These are phyloP conservation scores for Brenthis ino DNA, from an alignment of 2,888 invertebrate species.

Conservation along the genomic window DNA sequence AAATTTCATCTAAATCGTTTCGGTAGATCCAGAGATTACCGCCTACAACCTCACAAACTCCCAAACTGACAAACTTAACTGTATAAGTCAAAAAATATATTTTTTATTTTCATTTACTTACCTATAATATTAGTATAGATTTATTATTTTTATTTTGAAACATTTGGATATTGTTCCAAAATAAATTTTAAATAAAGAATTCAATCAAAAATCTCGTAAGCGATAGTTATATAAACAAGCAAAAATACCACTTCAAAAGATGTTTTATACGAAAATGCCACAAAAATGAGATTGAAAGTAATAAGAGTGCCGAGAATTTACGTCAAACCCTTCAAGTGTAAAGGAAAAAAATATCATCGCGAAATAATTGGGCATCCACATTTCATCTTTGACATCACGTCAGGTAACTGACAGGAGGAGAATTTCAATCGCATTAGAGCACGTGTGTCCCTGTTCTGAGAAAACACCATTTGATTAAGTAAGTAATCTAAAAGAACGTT, in stretches of 20 bases:
- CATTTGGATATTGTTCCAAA: too few relatives aligned
- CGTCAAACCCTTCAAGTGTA: slow-evolving; percentile 8
- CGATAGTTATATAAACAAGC: neutral
- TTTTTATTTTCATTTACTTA: too few relatives aligned
- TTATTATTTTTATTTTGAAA: too few relatives aligned
- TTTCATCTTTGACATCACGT: slow-evolving; percentile 34
- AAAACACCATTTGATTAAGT: slow-evolving; percentile 38
- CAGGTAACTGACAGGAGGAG: slow-evolving; percentile 39
- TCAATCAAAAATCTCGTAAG: too few relatives aligned
- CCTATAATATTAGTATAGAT: too few relatives aligned
- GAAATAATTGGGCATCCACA: slow-evolving; percentile 35
- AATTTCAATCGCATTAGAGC: slow-evolving; percentile 42
- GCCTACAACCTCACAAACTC: too few relatives aligned
- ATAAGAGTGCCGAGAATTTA: slow-evolving; percentile 15
- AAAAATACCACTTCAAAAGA: neutral
- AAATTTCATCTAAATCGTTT: too few relatives aligned
- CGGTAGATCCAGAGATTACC: too few relatives aligned
- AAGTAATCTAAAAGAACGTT: slow-evolving; percentile 33
- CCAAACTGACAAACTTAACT: too few relatives aligned
- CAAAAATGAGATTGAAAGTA: slow-evolving; percentile 11
- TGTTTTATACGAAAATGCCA: neutral
- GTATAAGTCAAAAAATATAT: too few relatives aligned
- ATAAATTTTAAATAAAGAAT: too few relatives aligned
- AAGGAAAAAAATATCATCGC: slow-evolving; percentile 25
- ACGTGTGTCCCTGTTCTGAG: slow-evolving; percentile 30